phyloP scores from a whole-genome alignment of 1,140 invertebrate genomes.

The Cyclina sinensis region DNA sequence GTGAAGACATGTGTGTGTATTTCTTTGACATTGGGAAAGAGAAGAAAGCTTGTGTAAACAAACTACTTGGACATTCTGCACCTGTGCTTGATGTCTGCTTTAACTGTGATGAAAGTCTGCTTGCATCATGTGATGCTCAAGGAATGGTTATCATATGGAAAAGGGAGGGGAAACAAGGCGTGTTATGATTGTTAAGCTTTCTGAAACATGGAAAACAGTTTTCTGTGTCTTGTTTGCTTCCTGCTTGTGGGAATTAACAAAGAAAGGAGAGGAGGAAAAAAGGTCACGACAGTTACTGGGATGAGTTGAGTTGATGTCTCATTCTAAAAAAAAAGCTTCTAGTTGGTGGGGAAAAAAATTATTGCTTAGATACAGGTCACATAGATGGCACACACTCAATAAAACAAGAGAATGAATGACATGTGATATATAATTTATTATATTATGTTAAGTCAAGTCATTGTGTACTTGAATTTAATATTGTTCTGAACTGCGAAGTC shows the following conservation, averaged over 20 bases:
- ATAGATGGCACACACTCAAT: too few relatives aligned
- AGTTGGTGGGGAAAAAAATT: too few relatives aligned
- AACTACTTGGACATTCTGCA: constrained; percentile 94
- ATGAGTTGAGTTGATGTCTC: too few relatives aligned
- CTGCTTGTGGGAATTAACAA: background rate
- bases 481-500: too few relatives aligned
- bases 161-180: constrained; percentile 86
- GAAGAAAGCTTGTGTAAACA: constrained; percentile 91
- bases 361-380: too few relatives aligned
- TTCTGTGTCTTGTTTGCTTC: background rate
- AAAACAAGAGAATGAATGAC: too few relatives aligned
- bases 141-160: constrained; percentile 96
- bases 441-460: too few relatives aligned
- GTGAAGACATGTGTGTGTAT: constrained; percentile 95
- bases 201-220: background rate
- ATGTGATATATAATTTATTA: too few relatives aligned
- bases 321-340: too few relatives aligned
- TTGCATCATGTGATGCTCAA: constrained; percentile 94
- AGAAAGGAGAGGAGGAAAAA: too few relatives aligned
- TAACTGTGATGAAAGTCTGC: constrained; percentile 95
- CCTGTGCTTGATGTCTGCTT: constrained; percentile 94
- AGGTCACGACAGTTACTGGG: background rate
- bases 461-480: too few relatives aligned
- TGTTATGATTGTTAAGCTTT: constrained; percentile 61
- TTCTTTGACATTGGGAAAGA: constrained; percentile 93